These are phyloP conservation scores for Hoplias malabaricus DNA, from an alignment of 2,113 vertebrate genomes.

Conservation along the genomic window DNA sequence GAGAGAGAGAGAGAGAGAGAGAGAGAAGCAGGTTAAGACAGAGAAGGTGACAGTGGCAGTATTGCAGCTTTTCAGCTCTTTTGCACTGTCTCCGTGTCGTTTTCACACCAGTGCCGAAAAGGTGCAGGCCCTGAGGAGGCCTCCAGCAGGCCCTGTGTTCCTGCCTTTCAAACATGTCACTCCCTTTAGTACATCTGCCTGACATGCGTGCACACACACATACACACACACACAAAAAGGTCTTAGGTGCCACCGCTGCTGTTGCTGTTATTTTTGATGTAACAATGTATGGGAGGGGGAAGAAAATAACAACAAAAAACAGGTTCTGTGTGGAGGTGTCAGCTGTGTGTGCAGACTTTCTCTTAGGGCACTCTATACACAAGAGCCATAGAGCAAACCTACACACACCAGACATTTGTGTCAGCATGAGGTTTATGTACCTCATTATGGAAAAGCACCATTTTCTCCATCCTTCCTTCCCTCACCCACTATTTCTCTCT, in stretches of 20 bases:
- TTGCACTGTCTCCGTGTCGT: constrained; percentile 7
- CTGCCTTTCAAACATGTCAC: constrained; percentile 78
- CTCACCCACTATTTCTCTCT: neutral
- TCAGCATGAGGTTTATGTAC: neutral
- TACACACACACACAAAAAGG: constrained; percentile 1
- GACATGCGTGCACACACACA: constrained; percentile 47
- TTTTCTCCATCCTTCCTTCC: neutral
- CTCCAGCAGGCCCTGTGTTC: constrained; percentile 28
- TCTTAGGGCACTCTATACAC: neutral
- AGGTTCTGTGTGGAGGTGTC: neutral
- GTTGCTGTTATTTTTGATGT: constrained; percentile 32
- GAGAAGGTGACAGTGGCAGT: constrained; percentile 6
- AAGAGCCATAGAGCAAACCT: neutral
- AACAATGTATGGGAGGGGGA: too few species aligned
- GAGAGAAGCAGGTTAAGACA: neutral
- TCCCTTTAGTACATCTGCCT: constrained; percentile 69
- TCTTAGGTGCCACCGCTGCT: constrained; percentile 3
- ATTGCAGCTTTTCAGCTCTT: constrained; percentile 20
- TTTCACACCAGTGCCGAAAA: constrained; percentile 28
- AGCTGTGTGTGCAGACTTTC: neutral
- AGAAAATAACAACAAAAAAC: constrained; percentile 8
- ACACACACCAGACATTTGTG: neutral
- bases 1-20: neutral
- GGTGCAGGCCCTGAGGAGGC: constrained; percentile 42
- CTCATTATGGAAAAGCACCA: neutral